Conservation (phyloP, 2,797 vertebrate species). For the Helarctos malayanus region DNA sequence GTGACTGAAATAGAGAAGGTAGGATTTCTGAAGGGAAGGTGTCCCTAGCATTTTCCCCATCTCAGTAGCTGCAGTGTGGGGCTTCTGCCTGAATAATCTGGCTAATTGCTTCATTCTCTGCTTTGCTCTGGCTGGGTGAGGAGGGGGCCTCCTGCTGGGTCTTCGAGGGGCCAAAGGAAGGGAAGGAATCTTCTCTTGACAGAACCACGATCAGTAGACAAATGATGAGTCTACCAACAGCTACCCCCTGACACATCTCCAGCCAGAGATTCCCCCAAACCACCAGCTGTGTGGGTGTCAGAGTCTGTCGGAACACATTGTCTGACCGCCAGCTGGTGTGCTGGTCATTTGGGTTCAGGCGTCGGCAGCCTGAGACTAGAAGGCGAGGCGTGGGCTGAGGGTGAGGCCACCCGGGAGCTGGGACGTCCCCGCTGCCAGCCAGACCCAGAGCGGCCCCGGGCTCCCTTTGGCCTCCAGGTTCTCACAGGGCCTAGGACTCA, state of each 20-base stretch:
- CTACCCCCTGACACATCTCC: neutral
- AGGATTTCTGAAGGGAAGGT: neutral
- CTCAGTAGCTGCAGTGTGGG: slow-evolving; percentile 36
- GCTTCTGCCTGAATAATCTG: slow-evolving; percentile 55
- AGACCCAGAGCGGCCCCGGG: neutral
- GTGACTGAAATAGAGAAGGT: slow-evolving; percentile 43
- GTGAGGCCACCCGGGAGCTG: neutral
- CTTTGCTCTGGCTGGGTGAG: neutral
- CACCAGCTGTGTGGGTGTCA: neutral
- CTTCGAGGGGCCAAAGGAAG: neutral
- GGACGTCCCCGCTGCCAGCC: neutral
- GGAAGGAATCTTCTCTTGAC: neutral
- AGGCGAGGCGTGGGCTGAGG: neutral
- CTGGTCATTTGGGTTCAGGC: neutral
- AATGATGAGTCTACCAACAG: slow-evolving; percentile 23
- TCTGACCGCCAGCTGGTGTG: fast-evolving
- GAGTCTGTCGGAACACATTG: neutral
- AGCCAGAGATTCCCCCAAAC: neutral
- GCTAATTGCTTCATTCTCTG: slow-evolving; percentile 48
- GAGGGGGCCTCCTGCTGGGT: slow-evolving; percentile 50
- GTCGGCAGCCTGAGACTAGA: neutral
- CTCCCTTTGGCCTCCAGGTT: fast-evolving
- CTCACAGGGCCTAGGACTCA: neutral
- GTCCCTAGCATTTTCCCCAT: slow-evolving; percentile 9
- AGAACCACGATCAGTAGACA: neutral